phyloP scores from a whole-genome alignment of 1,140 invertebrate species.

The Zaprionus africanus region DNA sequence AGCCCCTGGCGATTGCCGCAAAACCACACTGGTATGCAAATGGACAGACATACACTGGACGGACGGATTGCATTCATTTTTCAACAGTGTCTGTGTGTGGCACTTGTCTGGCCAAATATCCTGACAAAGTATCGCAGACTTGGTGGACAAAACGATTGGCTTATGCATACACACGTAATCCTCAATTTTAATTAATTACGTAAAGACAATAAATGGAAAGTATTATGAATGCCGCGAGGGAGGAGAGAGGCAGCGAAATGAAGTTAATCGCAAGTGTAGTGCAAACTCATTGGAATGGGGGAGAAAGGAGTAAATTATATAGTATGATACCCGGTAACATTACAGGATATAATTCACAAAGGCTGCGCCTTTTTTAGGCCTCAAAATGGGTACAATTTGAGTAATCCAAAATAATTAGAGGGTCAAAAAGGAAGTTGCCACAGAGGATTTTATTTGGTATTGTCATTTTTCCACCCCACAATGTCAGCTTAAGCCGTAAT shows the following conservation, averaged over 20 bases:
- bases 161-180: slow-evolving; percentile 33
- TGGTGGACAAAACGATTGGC: slow-evolving; percentile 51
- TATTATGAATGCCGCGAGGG: neutral
- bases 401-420: slow-evolving; percentile 76
- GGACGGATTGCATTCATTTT: slow-evolving; percentile 59
- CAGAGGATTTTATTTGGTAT: slow-evolving; percentile 5
- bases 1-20: slow-evolving; percentile 7
- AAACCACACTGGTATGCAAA: slow-evolving; percentile 62
- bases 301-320: neutral
- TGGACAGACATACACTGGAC: slow-evolving; percentile 19
- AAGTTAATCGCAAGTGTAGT: neutral
- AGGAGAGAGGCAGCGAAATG: neutral
- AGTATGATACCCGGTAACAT: slow-evolving; percentile 16
- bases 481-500: slow-evolving; percentile 10
- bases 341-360: neutral
- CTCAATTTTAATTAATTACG: slow-evolving; percentile 23
- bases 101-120: slow-evolving; percentile 18
- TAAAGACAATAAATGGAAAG: slow-evolving; percentile 5
- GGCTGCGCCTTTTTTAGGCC: slow-evolving; percentile 10
- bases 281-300: neutral
- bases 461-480: slow-evolving; percentile 2
- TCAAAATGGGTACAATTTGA: slow-evolving; percentile 56
- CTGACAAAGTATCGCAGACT: slow-evolving; percentile 35
- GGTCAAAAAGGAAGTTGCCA: slow-evolving; percentile 32
- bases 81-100: slow-evolving; percentile 36